These are phyloP conservation scores for Asteroscopus sphinx DNA, from an alignment of 2,888 invertebrate species.

Conservation along the genomic window DNA sequence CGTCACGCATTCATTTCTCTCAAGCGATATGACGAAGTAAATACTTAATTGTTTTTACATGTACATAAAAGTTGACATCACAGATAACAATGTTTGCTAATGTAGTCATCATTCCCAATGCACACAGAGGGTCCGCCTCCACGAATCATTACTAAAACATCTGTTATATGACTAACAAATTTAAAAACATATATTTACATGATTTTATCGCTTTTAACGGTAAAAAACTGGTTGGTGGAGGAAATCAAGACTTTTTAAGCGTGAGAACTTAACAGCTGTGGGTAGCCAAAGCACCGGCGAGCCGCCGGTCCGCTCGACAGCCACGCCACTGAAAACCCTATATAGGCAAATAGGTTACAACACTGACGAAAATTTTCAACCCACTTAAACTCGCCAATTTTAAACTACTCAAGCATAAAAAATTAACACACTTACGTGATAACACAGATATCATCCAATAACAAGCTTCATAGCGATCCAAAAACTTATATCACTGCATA, in stretches of 20 bases:
- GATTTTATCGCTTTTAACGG: conserved; percentile 43
- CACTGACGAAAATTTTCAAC: conserved; percentile 71
- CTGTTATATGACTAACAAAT: conserved; percentile 62
- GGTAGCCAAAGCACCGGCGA: conserved; percentile 62
- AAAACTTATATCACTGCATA: conserved; percentile 85
- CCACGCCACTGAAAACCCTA: conserved; percentile 76
- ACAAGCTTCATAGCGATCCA: conserved; percentile 84
- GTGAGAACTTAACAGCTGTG: conserved; percentile 67
- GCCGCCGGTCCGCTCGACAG: conserved; percentile 66
- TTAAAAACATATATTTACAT: conserved; percentile 44
- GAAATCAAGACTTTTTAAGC: conserved; percentile 22
- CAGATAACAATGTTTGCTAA: conserved; percentile 44
- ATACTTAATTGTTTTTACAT: conserved; percentile 38
- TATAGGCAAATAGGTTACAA: conserved; percentile 84
- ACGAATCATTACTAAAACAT: conserved; percentile 62
- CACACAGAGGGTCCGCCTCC: conserved; percentile 45
- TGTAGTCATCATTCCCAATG: conserved; percentile 48
- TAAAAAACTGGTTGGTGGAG: conserved; percentile 24
- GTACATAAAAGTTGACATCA: conserved; percentile 36
- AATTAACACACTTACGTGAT: conserved; percentile 77
- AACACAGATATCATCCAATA: conserved; percentile 87
- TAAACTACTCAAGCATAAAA: conserved; percentile 52
- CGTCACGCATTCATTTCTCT: conserved; percentile 3
- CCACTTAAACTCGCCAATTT: conserved; percentile 57
- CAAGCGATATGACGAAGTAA: conserved; percentile 1